These are phyloP conservation scores for Stigmatopora argus DNA, from an alignment of 2,113 vertebrate species.

Conservation along the genomic window DNA sequence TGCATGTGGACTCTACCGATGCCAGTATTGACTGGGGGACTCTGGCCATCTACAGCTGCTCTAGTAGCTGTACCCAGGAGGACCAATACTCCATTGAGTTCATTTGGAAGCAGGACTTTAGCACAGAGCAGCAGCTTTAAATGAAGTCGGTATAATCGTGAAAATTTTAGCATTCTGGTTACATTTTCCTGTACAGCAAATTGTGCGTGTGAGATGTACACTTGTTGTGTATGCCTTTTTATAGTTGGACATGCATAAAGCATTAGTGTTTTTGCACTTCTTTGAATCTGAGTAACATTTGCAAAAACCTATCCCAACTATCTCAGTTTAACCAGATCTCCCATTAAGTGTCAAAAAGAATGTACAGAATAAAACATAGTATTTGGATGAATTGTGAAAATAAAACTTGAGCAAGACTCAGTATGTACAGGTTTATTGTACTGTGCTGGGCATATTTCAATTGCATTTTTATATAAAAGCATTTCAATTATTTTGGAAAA, in stretches of 20 bases:
- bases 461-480: constrained; percentile 5
- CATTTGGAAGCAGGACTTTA: constrained; percentile 91
- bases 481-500: constrained; percentile 5
- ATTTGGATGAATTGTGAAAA: constrained; percentile 4
- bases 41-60: constrained; percentile 81
- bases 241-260: too few species aligned
- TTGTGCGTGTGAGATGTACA: not conserved
- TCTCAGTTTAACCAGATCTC: not conserved
- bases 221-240: too few species aligned
- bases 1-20: constrained; percentile 79
- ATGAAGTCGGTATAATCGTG: constrained; percentile 3
- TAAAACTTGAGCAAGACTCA: not conserved
- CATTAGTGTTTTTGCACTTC: too few species aligned
- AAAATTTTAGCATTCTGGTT: not conserved
- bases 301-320: not conserved
- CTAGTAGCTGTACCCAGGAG: constrained; percentile 74
- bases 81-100: constrained; percentile 78
- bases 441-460: constrained; percentile 21
- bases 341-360: not conserved
- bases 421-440: constrained; percentile 57
- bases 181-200: not conserved
- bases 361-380: not conserved
- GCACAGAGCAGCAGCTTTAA: constrained; percentile 33
- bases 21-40: constrained; percentile 92
- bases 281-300: too few species aligned